phyloP scores from a whole-genome alignment of 2,888 invertebrate genomes.

The Oxyteleia sp. region DNA sequence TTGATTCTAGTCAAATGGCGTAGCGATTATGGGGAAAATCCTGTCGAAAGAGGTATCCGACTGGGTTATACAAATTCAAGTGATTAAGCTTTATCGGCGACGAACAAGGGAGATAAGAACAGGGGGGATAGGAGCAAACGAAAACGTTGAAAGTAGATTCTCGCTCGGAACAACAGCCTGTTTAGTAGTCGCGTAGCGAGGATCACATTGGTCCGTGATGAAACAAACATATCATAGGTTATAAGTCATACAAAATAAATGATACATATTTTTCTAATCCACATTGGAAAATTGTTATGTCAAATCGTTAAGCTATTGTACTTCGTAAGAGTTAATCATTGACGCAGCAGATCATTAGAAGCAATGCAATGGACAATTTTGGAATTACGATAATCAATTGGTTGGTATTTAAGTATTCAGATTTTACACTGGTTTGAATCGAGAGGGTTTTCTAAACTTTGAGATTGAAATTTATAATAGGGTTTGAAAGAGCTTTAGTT shows the following conservation, averaged over 20 bases:
- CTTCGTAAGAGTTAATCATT: constrained; percentile 49
- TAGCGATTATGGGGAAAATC: constrained; percentile 22
- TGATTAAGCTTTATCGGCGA: constrained; percentile 24
- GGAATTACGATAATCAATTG: constrained; percentile 36
- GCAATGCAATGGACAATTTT: constrained; percentile 35
- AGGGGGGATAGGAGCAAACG: not conserved
- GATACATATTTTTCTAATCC: constrained; percentile 72
- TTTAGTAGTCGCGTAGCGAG: constrained; percentile 64
- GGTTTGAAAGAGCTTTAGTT: too few relatives aligned
- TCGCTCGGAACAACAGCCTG: constrained; percentile 66
- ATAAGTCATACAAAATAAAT: constrained; percentile 62
- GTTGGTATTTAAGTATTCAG: not conserved
- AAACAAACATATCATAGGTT: constrained; percentile 73
- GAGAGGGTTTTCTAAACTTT: not conserved
- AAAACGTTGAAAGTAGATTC: constrained; percentile 52
- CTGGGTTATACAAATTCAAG: constrained; percentile 21
- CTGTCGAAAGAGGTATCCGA: constrained; percentile 1
- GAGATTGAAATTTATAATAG: too few relatives aligned
- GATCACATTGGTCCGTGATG: constrained; percentile 74
- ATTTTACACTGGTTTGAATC: constrained; percentile 2
- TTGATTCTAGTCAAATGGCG: constrained; percentile 41
- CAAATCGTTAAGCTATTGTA: constrained; percentile 72
- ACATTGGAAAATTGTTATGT: constrained; percentile 73
- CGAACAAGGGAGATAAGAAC: not conserved
- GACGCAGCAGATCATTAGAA: constrained; percentile 68